These are phyloP conservation scores for Eupithecia abbreviata DNA, from an alignment of 2,888 invertebrate species.

Conservation along the genomic window DNA sequence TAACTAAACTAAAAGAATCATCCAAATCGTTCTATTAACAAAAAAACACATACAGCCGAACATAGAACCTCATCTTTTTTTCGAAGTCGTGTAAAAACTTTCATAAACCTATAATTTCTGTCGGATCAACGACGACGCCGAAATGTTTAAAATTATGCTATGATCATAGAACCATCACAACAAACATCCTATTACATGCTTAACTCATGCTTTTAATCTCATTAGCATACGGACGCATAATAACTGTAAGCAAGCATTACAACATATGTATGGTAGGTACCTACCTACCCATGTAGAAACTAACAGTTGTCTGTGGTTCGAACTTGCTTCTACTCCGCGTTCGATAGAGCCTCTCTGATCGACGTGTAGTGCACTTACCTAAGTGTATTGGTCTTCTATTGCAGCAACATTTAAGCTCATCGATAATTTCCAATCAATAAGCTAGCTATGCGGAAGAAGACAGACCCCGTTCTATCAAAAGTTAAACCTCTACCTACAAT, in stretches of 20 bases:
- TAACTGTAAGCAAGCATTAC: constrained; percentile 73
- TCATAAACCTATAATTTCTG: neutral
- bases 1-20: too few species aligned
- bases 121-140: neutral
- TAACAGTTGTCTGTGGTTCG: constrained; percentile 21
- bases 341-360: constrained; percentile 52
- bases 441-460: neutral
- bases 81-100: neutral
- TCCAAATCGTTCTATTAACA: too few species aligned
- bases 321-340: constrained; percentile 54
- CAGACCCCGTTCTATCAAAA: neutral
- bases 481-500: neutral
- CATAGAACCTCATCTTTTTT: too few species aligned
- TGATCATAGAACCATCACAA: constrained; percentile 37
- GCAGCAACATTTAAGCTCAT: constrained; percentile 54
- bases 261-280: constrained; percentile 62
- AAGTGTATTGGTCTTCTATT: constrained; percentile 27
- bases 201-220: constrained; percentile 60
- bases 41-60: too few species aligned
- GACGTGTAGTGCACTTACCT: neutral
- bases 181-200: constrained; percentile 44
- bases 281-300: constrained; percentile 36
- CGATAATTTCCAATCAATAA: constrained; percentile 49
- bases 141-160: constrained; percentile 6
- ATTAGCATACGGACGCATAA: constrained; percentile 62